phyloP scores from a whole-genome alignment of 2,888 invertebrate genomes.

The Carpatolechia fugitivella region DNA sequence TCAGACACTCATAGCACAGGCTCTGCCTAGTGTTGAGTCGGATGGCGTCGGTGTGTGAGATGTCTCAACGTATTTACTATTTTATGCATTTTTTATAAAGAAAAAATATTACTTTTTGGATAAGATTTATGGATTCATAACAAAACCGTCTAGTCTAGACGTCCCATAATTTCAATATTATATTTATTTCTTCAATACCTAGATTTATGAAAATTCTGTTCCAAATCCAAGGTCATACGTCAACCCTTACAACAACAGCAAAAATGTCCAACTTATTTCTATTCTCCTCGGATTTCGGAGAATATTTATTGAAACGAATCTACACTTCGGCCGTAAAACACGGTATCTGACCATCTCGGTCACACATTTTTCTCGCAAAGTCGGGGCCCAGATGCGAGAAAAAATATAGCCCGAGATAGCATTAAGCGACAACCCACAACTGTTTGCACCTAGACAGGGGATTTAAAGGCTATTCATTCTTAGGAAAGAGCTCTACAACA shows the following conservation, averaged over 20 bases:
- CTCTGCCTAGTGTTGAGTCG: too few relatives aligned
- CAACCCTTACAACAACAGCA: not conserved
- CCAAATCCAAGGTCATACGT: not conserved
- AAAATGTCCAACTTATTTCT: not conserved
- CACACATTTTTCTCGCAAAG: constrained; percentile 34
- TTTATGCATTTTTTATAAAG: too few relatives aligned
- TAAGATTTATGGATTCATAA: too few relatives aligned
- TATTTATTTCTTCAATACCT: too few relatives aligned
- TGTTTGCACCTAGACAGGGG: constrained; percentile 12
- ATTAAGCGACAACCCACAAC: constrained; percentile 10
- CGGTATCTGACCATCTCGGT: constrained; percentile 23
- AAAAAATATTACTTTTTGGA: too few relatives aligned
- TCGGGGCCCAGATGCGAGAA: constrained; percentile 27
- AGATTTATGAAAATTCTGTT: not conserved
- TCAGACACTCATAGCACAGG: too few relatives aligned
- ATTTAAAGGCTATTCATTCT: not conserved
- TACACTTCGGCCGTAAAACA: constrained; percentile 18
- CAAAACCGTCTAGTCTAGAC: too few relatives aligned
- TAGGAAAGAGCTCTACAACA: not conserved
- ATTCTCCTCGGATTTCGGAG: not conserved
- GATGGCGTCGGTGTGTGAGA: too few relatives aligned
- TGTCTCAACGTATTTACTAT: too few relatives aligned
- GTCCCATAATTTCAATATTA: too few relatives aligned
- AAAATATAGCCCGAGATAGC: constrained; percentile 36
- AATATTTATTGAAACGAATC: constrained; percentile 11